Evolutionary conservation across 2,113 vertebrate species (phyloP), one percentile per base, ranked within the genome.

Genomic region (Melanerpes formicivorus): DNA sequence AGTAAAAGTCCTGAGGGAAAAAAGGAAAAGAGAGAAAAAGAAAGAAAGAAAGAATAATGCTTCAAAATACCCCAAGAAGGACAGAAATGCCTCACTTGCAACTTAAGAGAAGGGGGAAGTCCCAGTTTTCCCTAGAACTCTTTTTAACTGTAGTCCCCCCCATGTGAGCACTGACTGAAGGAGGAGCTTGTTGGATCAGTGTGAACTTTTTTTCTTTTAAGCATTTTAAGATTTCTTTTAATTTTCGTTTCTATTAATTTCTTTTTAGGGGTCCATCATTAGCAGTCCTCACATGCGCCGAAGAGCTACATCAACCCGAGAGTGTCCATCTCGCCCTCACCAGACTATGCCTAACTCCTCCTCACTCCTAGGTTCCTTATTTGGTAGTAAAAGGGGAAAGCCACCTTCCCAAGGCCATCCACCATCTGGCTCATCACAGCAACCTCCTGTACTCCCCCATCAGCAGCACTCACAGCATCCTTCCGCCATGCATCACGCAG

Each of bases 251-350:
- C 97, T 97, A 96, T 98, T 97, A 97, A 98, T 98, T 98, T 98
- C 98, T 98, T 98, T 98, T 96, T 98, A 99, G 99, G 99, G 99
- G 87, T 99, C 99, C 98, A 98, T 99, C 98, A 99, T 99, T 99
- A 99, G 98, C 98, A 99, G 99, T 90, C 99, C 99, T 96, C 99
- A 99, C 98, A 98, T 98, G 96, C 98, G 98, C 96, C 98, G 98
- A 92, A 98, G 99, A 98, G 96, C 98, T 94, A 98, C 98, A 82
- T 98, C 99, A 97, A 98, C 98, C 96, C 98, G 98, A 95, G 99
- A 99, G 97, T 98, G 98, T 95, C 98, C 99, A 72, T 98, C 99
- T 95, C 98, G 98, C 96, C 97, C 98, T 93, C 98, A 98, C 97
- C 98, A 98, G 97, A 97, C 99, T 72, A 96, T 98, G 97, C 98